These are phyloP conservation scores for Chromis chromis DNA, from an alignment of 2,797 vertebrate genomes.

Conservation along the genomic window DNA sequence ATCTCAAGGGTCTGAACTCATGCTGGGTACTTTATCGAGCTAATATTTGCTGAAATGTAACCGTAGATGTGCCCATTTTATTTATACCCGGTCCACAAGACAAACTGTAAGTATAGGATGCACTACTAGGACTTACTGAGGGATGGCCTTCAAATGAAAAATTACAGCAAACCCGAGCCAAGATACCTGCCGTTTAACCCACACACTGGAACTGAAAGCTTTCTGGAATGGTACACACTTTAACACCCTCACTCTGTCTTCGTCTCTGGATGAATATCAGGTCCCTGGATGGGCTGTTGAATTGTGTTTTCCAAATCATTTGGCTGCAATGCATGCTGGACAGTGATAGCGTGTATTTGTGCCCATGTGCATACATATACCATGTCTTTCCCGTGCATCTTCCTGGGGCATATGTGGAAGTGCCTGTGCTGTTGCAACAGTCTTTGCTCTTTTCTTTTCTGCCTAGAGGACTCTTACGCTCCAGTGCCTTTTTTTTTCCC, in stretches of 20 bases:
- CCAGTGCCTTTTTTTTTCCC: slow-evolving; percentile 28
- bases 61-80: slow-evolving; percentile 45
- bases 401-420: slow-evolving; percentile 33
- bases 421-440: slow-evolving; percentile 41
- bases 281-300: slow-evolving; percentile 41
- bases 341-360: slow-evolving; percentile 40
- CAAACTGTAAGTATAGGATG: slow-evolving; percentile 32
- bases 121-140: slow-evolving; percentile 46
- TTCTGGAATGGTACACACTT: slow-evolving; percentile 58
- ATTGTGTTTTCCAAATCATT: slow-evolving; percentile 54
- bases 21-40: slow-evolving; percentile 6
- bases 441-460: slow-evolving; percentile 52
- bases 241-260: slow-evolving; percentile 56
- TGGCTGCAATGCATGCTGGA: slow-evolving; percentile 36
- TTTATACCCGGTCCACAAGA: slow-evolving; percentile 43
- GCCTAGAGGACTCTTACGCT: slow-evolving; percentile 46
- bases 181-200: slow-evolving; percentile 78
- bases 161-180: slow-evolving; percentile 71
- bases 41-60: slow-evolving; percentile 28
- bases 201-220: slow-evolving; percentile 61
- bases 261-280: slow-evolving; percentile 65
- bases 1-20: slow-evolving; percentile 3
- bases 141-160: slow-evolving; percentile 72
- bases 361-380: slow-evolving; percentile 24
- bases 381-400: slow-evolving; percentile 28